Base-by-base conservation (phyloP, 1,140 invertebrate genomes). In the Drosophila prosaltans region DNA sequence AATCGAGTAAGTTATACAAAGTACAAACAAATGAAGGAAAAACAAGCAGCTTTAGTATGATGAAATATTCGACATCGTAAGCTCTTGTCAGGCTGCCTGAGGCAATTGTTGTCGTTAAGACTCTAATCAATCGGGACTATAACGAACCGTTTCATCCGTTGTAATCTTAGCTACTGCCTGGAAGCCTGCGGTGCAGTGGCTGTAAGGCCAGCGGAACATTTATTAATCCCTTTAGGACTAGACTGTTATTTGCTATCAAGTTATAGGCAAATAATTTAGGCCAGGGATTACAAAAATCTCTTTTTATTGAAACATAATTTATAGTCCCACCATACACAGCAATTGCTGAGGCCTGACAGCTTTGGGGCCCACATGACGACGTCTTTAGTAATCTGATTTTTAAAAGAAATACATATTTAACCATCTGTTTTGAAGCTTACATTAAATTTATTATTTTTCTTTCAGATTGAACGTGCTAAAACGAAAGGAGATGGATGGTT, bases 401-500 rank as follows among this genome's bases (percentile, higher is more conserved):
- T 40, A 40, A 40, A 40, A 11, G 9, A 11, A 40, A 11, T 11
- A 1, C 16, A 16, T 40, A 9, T 11, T 40, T 40, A 11, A 40
- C 1, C 39, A 40, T 3, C 9, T 40, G 0, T 40, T 40, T 40
- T 40, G 11, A 16, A 1, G 7, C 24, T 45, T 45, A 26, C 8
- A 51, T 11, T 5, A 36, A 36, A 36, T 36, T 36, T 36, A 36
- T 40, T 3, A 32, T 1, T 3, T 66, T 8, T 45, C 24, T 81
- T 74, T 65, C 91, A 95, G 93, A 92, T 93, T 78, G 94, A 95
- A 86, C 89, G 95, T 76, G 94, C 95, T 10, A 96, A 95, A 90
- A 97, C 96, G 0, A 97, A 96, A 91, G 98, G 98, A 2, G 94
- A 94, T 1, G 94, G 95, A 62, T 99, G 98, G 98, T 99, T 95